Evolutionary conservation across 2,888 invertebrate genomes (phyloP).

Genomic region (Aelia acuminata): DNA sequence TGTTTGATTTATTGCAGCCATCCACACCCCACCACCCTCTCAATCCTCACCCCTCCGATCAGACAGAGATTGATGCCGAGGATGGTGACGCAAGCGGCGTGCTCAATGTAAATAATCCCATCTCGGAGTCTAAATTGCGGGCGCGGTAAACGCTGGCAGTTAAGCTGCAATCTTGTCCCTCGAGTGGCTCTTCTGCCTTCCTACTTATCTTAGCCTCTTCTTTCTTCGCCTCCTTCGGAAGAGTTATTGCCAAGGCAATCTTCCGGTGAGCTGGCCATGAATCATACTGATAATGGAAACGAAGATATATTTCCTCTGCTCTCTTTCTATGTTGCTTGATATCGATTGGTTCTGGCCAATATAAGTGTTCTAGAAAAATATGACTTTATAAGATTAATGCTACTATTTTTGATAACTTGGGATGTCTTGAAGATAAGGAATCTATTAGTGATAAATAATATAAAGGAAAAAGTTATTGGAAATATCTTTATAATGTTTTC

Average conservation of each 20-base stretch:
- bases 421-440: no score
- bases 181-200: neutral
- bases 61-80: neutral
- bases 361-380: neutral
- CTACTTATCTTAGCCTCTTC: slow-evolving; percentile 8
- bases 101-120: slow-evolving; percentile 27
- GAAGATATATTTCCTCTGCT: neutral
- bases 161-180: slow-evolving; percentile 12
- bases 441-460: neutral
- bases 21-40: neutral
- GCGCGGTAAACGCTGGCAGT: neutral
- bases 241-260: neutral
- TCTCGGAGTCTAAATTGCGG: neutral
- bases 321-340: neutral
- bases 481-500: no score
- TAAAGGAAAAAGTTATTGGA: no score
- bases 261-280: neutral
- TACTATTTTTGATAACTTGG: no score
- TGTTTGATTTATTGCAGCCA: neutral
- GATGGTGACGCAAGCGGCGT: slow-evolving; percentile 1
- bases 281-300: neutral
- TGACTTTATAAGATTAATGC: no score
- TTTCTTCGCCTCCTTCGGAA: neutral
- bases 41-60: neutral
- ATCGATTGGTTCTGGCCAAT: neutral